Conservation (phyloP, 1,140 invertebrate species). For the Sarcophaga peregrina region DNA sequence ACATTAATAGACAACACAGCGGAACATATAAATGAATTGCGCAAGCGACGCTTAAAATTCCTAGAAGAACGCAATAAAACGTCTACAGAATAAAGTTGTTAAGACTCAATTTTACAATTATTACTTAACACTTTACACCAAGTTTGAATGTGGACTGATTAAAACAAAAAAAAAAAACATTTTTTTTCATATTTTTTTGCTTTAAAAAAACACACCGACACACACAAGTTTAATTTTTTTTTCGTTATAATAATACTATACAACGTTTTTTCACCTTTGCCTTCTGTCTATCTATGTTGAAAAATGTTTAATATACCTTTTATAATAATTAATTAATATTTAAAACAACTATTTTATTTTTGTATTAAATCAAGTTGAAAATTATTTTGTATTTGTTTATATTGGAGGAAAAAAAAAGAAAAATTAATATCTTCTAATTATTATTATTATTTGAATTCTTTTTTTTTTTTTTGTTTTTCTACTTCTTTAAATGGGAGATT, state of each 20-base stretch:
- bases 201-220: neutral
- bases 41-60: constrained; percentile 79
- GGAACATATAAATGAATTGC: constrained; percentile 68
- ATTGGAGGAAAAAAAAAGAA: neutral
- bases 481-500: neutral
- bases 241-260: neutral
- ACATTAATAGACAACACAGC: constrained; percentile 42
- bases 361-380: constrained; percentile 5
- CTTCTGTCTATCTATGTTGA: constrained; percentile 5
- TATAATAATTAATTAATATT: neutral
- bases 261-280: neutral
- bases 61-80: constrained; percentile 65
- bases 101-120: constrained; percentile 36
- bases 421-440: neutral
- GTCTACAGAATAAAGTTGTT: constrained; percentile 44
- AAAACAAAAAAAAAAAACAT: neutral
- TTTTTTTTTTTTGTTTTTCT: constrained; percentile 25
- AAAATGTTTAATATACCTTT: neutral
- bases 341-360: neutral
- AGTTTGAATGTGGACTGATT: constrained; percentile 27
- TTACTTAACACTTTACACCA: constrained; percentile 23
- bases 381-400: constrained; percentile 15
- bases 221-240: neutral
- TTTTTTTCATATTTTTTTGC: neutral
- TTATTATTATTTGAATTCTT: constrained; percentile 24